phyloP scores from a whole-genome alignment of 2,888 invertebrate species.

The Monoplex corrugatus region DNA sequence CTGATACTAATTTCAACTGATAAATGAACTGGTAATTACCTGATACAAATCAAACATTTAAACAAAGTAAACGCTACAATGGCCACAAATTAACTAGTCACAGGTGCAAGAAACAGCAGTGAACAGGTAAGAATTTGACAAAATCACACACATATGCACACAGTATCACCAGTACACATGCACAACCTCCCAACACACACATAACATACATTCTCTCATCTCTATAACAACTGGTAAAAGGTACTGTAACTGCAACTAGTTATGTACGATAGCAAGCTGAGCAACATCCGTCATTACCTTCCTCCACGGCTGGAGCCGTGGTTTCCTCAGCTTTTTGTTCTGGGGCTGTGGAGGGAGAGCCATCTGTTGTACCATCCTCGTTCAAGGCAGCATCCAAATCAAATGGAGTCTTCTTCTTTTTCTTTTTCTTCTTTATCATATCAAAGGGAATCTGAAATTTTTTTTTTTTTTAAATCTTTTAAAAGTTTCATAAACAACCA shows the following conservation, averaged over 20 bases:
- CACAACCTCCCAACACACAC: no score
- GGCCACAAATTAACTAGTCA: no score
- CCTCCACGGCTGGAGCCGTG: conserved; percentile 23
- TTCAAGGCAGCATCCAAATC: conserved; percentile 92
- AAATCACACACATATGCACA: no score
- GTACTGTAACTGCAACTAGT: background rate
- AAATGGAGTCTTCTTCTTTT: conserved; percentile 97
- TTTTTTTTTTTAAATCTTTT: background rate
- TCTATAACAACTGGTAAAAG: no score
- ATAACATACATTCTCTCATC: no score
- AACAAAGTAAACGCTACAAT: no score
- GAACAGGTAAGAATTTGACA: no score
- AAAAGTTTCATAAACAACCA: background rate
- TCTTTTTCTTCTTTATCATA: conserved; percentile 94
- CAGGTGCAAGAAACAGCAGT: no score
- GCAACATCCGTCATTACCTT: conserved; percentile 23
- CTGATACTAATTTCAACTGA: no score
- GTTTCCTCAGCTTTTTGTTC: conserved; percentile 64
- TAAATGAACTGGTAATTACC: no score
- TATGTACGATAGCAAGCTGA: background rate
- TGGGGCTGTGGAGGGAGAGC: conserved; percentile 59
- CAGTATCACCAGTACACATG: no score
- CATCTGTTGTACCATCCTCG: conserved; percentile 65
- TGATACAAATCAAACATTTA: no score
- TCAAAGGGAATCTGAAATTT: conserved; percentile 88